Evolutionary conservation across 2,888 invertebrate species (phyloP), one percentile per base, ranked within the genome.

Genomic region (Hartigia nigra): DNA sequence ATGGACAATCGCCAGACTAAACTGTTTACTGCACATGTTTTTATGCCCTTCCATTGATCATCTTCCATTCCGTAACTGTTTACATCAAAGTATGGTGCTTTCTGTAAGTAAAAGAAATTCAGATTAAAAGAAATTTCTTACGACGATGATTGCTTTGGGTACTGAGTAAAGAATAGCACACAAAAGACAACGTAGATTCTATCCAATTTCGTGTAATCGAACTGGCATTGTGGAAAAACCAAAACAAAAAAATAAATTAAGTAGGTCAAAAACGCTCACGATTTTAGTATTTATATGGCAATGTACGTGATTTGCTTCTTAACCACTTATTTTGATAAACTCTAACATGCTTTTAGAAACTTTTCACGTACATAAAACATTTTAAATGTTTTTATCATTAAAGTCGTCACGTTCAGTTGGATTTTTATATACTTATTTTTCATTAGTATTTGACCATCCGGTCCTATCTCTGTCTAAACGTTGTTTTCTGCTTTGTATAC

Each of bases 1-100:
- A 97, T 93, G 0, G 97, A 95, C 36, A 98, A 91, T 72, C 98
- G 94, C 95, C 97, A 96, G 0, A 96, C 95, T 72, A 99, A 92
- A 2, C 97, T 95, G 86, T 96, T 96, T 3, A 94, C 92, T 1
- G 95, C 95, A 74, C 97, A 96, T 0, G 97, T 96, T 92, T 98
- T 96, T 70, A 96, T 93, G 81, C 91, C 90, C 81, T 86, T 87
- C 88, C 90, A 91, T 31, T 88, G 86, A 79, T 90, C 90, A 12
- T 91, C 90, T 12, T 91, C 90, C 5, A 86, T 84, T 39, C 82
- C 88, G 76, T 84, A 88, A 9, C 82, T 83, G 70, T 81, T 86
- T 36, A 84, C 82, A 12, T 90, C 86, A 11, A 89, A 86, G 80
- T 92, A 92, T 11, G 91, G 89, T 79, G 87, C 87, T 86, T 89